These are phyloP conservation scores for Nylanderia fulva DNA, from an alignment of 1,140 invertebrate species.

Conservation along the genomic window DNA sequence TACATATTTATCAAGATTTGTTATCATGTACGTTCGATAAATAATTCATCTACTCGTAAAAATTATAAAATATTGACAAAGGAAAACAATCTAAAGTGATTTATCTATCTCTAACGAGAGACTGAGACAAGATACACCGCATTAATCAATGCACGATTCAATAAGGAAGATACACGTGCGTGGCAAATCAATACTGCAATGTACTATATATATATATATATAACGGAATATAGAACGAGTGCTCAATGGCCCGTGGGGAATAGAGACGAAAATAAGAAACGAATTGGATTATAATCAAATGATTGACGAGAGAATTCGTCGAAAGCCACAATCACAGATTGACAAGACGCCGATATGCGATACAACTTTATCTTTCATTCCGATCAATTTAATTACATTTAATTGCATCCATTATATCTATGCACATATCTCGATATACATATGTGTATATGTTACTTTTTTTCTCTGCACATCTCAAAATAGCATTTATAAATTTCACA, in stretches of 20 bases:
- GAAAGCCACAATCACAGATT: background rate
- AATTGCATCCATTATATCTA: background rate
- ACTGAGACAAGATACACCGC: background rate
- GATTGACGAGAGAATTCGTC: constrained; percentile 65
- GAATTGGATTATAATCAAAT: constrained; percentile 69
- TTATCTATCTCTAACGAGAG: constrained; percentile 15
- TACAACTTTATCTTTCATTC: constrained; percentile 49
- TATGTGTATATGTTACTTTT: background rate
- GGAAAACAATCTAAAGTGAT: background rate
- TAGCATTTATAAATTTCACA: background rate
- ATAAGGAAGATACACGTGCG: constrained; percentile 20
- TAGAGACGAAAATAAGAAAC: constrained; percentile 54
- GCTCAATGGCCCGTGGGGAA: constrained; percentile 52
- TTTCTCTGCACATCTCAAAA: background rate
- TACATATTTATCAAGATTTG: no score
- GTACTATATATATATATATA: no score
- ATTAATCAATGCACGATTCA: constrained; percentile 37
- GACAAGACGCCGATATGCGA: background rate
- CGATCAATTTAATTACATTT: constrained; percentile 31
- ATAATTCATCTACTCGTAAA: background rate
- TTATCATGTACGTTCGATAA: background rate
- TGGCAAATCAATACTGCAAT: background rate
- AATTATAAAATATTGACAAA: background rate
- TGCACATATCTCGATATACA: background rate
- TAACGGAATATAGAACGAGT: constrained; percentile 25